Conservation (phyloP, 1,140 invertebrate genomes). For the Drosophila rufa region DNA sequence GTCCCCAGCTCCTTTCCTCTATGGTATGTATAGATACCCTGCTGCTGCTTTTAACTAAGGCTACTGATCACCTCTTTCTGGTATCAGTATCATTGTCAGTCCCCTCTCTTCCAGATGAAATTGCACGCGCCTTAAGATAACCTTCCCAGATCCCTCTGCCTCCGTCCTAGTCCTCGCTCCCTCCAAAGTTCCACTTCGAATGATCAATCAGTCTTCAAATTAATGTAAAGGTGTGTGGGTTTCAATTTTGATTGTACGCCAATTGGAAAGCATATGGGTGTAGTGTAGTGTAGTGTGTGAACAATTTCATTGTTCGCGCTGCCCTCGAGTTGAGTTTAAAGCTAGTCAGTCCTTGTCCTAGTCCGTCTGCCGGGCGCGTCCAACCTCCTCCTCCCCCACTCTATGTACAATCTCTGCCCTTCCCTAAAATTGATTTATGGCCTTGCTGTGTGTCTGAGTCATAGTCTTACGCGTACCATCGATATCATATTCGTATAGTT, state of each 20-base stretch:
- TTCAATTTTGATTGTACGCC: slow-evolving; percentile 72
- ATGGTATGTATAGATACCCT: slow-evolving; percentile 25
- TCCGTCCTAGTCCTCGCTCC: slow-evolving; percentile 19
- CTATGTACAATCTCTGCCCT: slow-evolving; percentile 24
- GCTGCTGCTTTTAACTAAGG: slow-evolving; percentile 37
- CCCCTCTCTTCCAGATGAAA: slow-evolving; percentile 18
- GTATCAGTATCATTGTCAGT: background rate
- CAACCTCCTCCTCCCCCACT: background rate
- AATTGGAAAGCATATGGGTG: slow-evolving; percentile 50
- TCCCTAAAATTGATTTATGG: slow-evolving; percentile 33
- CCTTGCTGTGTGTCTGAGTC: slow-evolving; percentile 39
- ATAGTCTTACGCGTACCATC: slow-evolving; percentile 55
- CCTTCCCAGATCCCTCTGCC: background rate
- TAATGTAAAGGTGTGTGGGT: slow-evolving; percentile 46
- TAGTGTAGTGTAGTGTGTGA: background rate
- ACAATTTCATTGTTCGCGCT: slow-evolving; percentile 55
- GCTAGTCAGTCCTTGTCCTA: slow-evolving; percentile 51
- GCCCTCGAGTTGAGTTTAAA: slow-evolving; percentile 26
- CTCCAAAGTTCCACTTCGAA: slow-evolving; percentile 67
- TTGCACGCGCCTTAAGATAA: slow-evolving; percentile 37
- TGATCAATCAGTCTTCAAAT: slow-evolving; percentile 74
- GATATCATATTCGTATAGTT: slow-evolving; percentile 30
- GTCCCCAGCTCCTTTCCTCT: background rate
- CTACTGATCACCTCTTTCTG: slow-evolving; percentile 17
- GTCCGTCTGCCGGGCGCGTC: background rate